These are phyloP conservation scores for Sitodiplosis mosellana DNA, from an alignment of 1,140 invertebrate genomes.

Conservation along the genomic window DNA sequence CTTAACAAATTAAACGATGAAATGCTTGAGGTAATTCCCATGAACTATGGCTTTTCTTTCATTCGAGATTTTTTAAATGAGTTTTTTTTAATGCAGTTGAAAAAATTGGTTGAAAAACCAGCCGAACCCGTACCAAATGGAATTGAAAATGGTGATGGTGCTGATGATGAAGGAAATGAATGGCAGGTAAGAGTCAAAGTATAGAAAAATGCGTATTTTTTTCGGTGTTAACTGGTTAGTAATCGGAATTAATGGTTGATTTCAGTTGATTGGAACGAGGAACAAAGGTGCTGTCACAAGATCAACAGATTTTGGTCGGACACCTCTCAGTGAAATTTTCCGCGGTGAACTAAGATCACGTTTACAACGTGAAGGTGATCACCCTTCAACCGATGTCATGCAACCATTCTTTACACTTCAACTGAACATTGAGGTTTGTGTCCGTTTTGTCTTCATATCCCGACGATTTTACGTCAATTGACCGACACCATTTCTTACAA, in stretches of 20 bases:
- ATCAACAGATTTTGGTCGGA: slow-evolving; percentile 58
- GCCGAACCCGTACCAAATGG: slow-evolving; percentile 17
- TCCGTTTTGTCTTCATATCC: background rate
- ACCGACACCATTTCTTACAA: slow-evolving; percentile 13
- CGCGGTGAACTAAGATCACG: slow-evolving; percentile 73
- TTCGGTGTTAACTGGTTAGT: background rate
- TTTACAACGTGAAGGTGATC: slow-evolving; percentile 53
- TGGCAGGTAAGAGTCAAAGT: slow-evolving; percentile 58
- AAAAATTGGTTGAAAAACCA: slow-evolving; percentile 22
- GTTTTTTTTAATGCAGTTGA: background rate
- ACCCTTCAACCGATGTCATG: slow-evolving; percentile 57
- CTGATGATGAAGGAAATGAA: slow-evolving; percentile 41
- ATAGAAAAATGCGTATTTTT: too few species aligned
- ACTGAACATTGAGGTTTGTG: slow-evolving; percentile 74
- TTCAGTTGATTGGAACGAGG: slow-evolving; percentile 60
- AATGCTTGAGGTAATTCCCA: slow-evolving; percentile 58
- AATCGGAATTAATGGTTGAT: slow-evolving; percentile 1
- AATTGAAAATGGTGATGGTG: slow-evolving; percentile 28
- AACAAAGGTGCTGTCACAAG: slow-evolving; percentile 74
- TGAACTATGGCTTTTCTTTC: slow-evolving; percentile 1
- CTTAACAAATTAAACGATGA: slow-evolving; percentile 90
- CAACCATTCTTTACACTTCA: slow-evolving; percentile 89
- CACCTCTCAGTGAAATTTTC: slow-evolving; percentile 86
- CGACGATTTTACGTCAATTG: background rate
- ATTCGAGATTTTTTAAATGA: background rate